Percentiles rank a stretch among this genome's conserved stretches.
These are phyloP conservation scores for Portevinia maculata DNA, from an alignment of 2,888 invertebrate species.

Conservation along the genomic window DNA sequence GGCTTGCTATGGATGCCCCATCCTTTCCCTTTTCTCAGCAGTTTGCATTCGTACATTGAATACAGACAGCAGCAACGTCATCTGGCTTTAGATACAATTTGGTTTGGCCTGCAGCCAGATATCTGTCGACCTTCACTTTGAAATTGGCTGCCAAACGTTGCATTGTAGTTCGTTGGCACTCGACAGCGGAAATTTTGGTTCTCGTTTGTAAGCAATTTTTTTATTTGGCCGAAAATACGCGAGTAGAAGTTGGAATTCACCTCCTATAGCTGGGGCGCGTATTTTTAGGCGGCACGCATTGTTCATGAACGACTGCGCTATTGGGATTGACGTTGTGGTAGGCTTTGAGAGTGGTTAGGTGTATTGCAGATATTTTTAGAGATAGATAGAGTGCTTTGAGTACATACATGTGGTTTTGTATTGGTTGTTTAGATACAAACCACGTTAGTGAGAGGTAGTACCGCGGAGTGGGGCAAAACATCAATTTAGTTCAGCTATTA, in stretches of 20 bases:
- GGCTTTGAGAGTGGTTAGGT: constrained; percentile 36
- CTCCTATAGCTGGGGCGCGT: constrained; percentile 46
- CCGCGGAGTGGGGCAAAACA: constrained; percentile 3
- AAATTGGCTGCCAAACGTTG: constrained; percentile 58
- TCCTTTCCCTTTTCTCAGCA: constrained; percentile 55
- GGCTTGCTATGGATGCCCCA: not conserved
- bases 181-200: constrained; percentile 60
- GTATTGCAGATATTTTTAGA: constrained; percentile 62
- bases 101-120: constrained; percentile 65
- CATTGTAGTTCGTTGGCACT: constrained; percentile 57
- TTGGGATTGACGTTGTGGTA: constrained; percentile 45
- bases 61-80: constrained; percentile 28
- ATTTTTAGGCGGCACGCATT: constrained; percentile 61
- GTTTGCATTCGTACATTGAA: constrained; percentile 22
- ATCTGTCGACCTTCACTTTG: constrained; percentile 66
- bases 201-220: constrained; percentile 11
- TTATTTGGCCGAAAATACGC: constrained; percentile 43
- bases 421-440: constrained; percentile 41
- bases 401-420: constrained; percentile 1
- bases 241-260: constrained; percentile 3
- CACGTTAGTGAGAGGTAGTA: not conserved
- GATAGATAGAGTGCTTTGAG: constrained; percentile 18
- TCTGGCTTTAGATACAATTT: constrained; percentile 60
- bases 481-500: constrained; percentile 57
- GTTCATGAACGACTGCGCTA: constrained; percentile 2